A percentile compares a stretch with the other conserved stretches of the same genome.
These are phyloP conservation scores for Phorcus lineatus DNA, from an alignment of 2,888 invertebrate species.

Conservation along the genomic window DNA sequence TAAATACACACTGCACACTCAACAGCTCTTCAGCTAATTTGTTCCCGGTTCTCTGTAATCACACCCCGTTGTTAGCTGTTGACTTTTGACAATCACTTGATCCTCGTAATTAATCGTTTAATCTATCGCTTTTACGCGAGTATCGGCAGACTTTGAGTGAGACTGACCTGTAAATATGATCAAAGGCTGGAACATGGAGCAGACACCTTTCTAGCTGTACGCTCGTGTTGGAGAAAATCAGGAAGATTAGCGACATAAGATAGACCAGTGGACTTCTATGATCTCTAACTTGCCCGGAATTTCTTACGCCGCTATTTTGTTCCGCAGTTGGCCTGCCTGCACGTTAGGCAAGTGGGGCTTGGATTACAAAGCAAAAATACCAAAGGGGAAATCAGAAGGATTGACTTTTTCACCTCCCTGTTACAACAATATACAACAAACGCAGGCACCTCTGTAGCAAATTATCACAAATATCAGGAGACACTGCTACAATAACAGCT, in stretches of 20 bases:
- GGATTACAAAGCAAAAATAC: slow-evolving; percentile 15
- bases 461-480: slow-evolving; percentile 8
- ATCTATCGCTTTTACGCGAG: background rate
- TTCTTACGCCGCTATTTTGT: background rate
- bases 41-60: background rate
- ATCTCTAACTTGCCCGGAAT: background rate
- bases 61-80: background rate
- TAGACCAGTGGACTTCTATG: background rate
- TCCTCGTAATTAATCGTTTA: background rate
- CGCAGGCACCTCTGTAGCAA: background rate
- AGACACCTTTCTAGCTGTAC: background rate
- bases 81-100: background rate
- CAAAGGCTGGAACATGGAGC: background rate
- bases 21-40: background rate
- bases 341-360: background rate
- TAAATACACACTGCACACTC: background rate
- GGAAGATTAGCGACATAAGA: background rate
- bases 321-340: background rate
- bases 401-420: background rate
- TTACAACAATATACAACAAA: slow-evolving; percentile 4
- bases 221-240: background rate
- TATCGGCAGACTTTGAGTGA: background rate
- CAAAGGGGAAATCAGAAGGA: background rate
- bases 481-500: background rate
- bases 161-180: background rate